A percentile compares a stretch with the other conserved stretches of the same genome.
Evolutionary conservation across 1,140 invertebrate genomes (phyloP).

Genomic region (Asobara japonica): DNA sequence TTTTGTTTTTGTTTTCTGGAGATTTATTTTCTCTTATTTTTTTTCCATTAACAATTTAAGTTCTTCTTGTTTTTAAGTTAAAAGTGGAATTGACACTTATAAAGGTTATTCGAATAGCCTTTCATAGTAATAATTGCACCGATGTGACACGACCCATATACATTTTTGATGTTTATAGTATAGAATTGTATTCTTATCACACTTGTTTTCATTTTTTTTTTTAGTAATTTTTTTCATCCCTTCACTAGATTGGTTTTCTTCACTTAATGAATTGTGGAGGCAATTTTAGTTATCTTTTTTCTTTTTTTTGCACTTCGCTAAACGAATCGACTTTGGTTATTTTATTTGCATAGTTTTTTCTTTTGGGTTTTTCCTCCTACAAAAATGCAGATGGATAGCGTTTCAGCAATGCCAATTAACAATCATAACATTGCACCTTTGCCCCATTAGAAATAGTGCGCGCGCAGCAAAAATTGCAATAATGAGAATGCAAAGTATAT

Average conservation of each 20-base stretch:
- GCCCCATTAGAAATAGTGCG: conserved; percentile 30
- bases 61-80: conserved; percentile 56
- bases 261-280: conserved; percentile 25
- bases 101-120: conserved; percentile 64
- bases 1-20: too few species aligned
- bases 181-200: conserved; percentile 31
- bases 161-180: conserved; percentile 42
- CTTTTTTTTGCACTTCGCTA: conserved; percentile 14
- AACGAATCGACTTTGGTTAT: conserved; percentile 10
- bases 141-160: conserved; percentile 57
- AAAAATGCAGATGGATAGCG: conserved; percentile 48
- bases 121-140: conserved; percentile 63
- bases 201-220: conserved; percentile 29
- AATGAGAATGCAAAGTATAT: conserved; percentile 36
- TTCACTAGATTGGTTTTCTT: conserved; percentile 17
- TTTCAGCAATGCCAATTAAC: conserved; percentile 42
- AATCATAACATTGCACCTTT: background rate
- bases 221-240: conserved; percentile 19
- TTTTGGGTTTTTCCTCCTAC: conserved; percentile 31
- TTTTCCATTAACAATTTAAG: conserved; percentile 40
- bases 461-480: conserved; percentile 30
- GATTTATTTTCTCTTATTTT: too few species aligned
- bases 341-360: conserved; percentile 24
- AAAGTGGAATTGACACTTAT: conserved; percentile 68
- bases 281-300: too few species aligned